Conservation (phyloP, 2,113 vertebrate genomes). For the Orycteropus afer region DNA sequence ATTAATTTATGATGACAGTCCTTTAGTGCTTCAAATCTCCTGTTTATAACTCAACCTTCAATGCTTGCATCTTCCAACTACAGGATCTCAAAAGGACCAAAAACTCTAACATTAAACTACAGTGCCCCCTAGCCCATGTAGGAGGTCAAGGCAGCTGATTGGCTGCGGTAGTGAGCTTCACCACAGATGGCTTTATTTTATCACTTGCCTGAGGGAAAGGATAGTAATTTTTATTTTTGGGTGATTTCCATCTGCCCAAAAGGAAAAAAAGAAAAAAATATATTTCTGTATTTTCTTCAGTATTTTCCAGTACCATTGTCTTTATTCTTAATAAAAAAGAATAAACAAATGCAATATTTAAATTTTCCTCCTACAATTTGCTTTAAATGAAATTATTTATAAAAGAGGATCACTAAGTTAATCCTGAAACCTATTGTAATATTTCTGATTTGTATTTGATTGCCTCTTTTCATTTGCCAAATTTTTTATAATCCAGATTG, state of each 20-base stretch:
- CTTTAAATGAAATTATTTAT: conserved; percentile 41
- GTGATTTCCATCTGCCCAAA: conserved; percentile 47
- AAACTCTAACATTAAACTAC: conserved; percentile 61
- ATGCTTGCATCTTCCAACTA: background rate
- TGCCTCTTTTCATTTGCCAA: background rate
- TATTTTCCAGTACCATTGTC: background rate
- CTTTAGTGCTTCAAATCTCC: background rate
- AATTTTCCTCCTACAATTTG: background rate
- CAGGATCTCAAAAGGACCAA: conserved; percentile 56
- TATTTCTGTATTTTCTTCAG: background rate
- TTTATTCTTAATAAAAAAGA: conserved; percentile 46
- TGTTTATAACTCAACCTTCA: conserved; percentile 23
- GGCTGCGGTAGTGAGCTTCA: background rate
- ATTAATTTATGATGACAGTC: background rate
- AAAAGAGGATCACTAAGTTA: background rate
- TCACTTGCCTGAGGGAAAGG: background rate
- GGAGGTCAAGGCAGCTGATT: background rate
- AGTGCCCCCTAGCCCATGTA: conserved; percentile 71
- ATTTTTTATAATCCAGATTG: background rate
- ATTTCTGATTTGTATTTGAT: background rate
- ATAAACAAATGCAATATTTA: background rate
- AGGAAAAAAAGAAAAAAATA: background rate
- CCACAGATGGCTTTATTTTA: background rate
- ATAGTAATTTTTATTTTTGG: conserved; percentile 44
- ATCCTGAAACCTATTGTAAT: background rate